Evolutionary conservation across 30 jellyfish, hydroid and myxozoan genomes (phyloP).

Genomic region (Turritopsis rubra): DNA sequence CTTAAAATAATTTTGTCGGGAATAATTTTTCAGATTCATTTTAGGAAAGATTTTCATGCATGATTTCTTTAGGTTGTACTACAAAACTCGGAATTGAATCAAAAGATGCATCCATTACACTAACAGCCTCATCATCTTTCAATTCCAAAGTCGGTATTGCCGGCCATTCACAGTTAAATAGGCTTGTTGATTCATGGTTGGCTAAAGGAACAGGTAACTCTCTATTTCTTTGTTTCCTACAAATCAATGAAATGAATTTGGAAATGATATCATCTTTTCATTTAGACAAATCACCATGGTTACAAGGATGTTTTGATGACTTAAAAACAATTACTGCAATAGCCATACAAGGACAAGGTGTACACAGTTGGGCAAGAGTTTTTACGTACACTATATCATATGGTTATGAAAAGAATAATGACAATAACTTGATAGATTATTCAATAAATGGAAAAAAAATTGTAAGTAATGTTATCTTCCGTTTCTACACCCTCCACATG

Average conservation of each 20-base stretch:
- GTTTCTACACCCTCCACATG: too few relatives aligned
- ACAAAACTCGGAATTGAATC: not conserved
- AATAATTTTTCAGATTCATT: too few relatives aligned
- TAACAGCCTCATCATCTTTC: not conserved
- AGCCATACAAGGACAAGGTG: conserved; percentile 24
- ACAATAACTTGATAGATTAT: not conserved
- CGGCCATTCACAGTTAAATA: not conserved
- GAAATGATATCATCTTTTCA: not conserved
- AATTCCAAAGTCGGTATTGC: not conserved
- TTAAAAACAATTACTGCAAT: not conserved
- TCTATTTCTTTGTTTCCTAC: too few relatives aligned
- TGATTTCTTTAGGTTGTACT: not conserved
- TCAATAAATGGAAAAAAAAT: not conserved
- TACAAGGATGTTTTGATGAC: conserved; percentile 3
- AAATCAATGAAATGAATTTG: too few relatives aligned
- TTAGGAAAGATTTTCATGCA: too few relatives aligned
- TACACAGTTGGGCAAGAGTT: not conserved
- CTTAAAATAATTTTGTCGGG: too few relatives aligned
- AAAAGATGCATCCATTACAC: not conserved
- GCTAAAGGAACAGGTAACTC: not conserved
- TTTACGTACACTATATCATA: conserved; percentile 1
- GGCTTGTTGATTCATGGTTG: not conserved
- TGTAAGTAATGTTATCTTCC: not conserved
- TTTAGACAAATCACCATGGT: conserved; percentile 17
- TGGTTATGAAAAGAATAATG: not conserved